Evolutionary conservation across 1,140 invertebrate genomes (phyloP).

Genomic region (Drosophila erecta): DNA sequence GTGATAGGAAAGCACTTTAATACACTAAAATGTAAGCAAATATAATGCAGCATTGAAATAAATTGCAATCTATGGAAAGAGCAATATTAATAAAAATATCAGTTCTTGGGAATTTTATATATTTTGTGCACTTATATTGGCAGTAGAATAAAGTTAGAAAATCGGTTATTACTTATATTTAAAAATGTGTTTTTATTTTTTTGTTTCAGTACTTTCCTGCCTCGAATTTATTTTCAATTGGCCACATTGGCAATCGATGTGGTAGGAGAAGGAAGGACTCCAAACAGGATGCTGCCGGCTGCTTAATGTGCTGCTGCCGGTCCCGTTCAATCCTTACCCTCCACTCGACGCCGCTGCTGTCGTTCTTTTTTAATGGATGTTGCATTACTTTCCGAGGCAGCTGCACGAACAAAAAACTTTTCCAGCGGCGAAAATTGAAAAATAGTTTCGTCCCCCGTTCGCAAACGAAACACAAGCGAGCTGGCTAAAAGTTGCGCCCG

Average conservation of each 20-base stretch:
- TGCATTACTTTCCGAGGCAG: slow-evolving; percentile 64
- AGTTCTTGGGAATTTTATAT: too few relatives aligned
- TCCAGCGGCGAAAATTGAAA: slow-evolving; percentile 65
- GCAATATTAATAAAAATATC: too few relatives aligned
- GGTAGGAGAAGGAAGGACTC: slow-evolving; percentile 1
- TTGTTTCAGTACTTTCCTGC: neutral
- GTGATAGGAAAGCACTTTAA: neutral
- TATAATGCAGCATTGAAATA: neutral
- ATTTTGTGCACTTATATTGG: too few relatives aligned
- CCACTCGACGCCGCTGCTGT: slow-evolving; percentile 20
- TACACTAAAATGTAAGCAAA: neutral
- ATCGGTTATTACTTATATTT: too few relatives aligned
- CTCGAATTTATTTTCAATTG: slow-evolving; percentile 57
- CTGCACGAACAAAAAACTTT: slow-evolving; percentile 57
- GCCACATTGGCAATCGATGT: slow-evolving; percentile 73
- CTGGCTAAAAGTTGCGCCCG: slow-evolving; percentile 38
- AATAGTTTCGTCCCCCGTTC: slow-evolving; percentile 55
- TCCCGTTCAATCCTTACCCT: neutral
- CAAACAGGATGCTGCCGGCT: slow-evolving; percentile 13
- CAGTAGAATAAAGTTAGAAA: too few relatives aligned
- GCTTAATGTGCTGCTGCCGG: slow-evolving; percentile 40
- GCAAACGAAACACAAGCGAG: slow-evolving; percentile 31
- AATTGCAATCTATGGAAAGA: too few relatives aligned
- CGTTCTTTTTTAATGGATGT: slow-evolving; percentile 70
- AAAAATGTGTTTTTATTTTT: too few relatives aligned